Evolutionary conservation across 1,140 invertebrate genomes (phyloP).

Genomic region (Magallana gigas): DNA sequence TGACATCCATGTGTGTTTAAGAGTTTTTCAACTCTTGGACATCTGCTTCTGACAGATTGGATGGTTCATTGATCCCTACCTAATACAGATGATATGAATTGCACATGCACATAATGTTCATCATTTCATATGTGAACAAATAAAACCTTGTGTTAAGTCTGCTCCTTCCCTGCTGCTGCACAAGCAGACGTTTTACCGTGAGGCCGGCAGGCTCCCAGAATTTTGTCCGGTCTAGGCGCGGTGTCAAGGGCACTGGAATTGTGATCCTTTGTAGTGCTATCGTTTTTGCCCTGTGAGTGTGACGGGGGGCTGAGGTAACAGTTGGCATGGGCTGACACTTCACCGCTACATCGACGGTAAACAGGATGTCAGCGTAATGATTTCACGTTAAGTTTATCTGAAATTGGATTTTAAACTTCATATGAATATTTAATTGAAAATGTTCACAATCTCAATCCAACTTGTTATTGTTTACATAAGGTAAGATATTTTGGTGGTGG

Average conservation of each 20-base stretch:
- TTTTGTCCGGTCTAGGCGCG: background rate
- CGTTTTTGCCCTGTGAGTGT: background rate
- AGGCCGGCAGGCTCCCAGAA: background rate
- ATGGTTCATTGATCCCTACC: slow-evolving; percentile 4
- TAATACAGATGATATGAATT: background rate
- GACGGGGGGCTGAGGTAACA: background rate
- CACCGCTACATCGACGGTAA: background rate
- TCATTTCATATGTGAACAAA: too few species aligned
- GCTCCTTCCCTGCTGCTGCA: background rate
- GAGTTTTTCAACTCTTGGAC: background rate
- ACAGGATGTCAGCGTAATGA: slow-evolving; percentile 6
- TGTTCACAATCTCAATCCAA: background rate
- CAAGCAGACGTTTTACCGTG: background rate
- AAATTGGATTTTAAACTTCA: background rate
- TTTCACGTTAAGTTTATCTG: background rate
- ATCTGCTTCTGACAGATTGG: slow-evolving; percentile 22
- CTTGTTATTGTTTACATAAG: background rate
- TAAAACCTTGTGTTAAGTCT: too few species aligned
- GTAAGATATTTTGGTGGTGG: background rate
- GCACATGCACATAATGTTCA: background rate
- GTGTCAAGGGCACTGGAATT: background rate
- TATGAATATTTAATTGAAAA: background rate
- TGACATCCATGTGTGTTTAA: background rate
- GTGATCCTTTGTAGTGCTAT: background rate
- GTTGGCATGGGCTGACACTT: background rate